A percentile compares a stretch with the other conserved stretches of the same genome.
These are phyloP conservation scores for Drosophila burlai DNA, from an alignment of 1,140 invertebrate species.

Conservation along the genomic window DNA sequence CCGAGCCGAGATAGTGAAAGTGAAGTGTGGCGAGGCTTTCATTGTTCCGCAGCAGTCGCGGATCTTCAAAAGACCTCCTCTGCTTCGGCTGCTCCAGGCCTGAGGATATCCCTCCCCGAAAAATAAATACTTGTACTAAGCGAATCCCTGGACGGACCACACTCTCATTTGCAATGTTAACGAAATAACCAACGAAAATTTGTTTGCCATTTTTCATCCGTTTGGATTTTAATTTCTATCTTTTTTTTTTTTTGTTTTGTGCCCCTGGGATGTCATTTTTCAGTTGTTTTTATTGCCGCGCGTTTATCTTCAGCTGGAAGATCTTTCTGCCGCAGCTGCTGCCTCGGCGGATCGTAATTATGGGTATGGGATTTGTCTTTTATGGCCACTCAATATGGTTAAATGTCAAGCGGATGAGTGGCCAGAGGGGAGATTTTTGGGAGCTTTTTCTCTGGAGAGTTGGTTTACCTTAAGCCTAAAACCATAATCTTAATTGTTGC, in stretches of 20 bases:
- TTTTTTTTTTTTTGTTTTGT: conserved; percentile 5
- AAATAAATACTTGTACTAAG: conserved; percentile 23
- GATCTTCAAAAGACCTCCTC: conserved; percentile 48
- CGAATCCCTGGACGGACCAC: conserved; percentile 24
- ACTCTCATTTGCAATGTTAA: conserved; percentile 74
- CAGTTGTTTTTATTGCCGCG: conserved; percentile 26
- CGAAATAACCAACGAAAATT: conserved; percentile 61
- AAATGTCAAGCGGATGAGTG: conserved; percentile 24
- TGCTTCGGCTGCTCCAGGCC: conserved; percentile 29
- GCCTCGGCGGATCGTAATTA: conserved; percentile 20
- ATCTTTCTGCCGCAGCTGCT: conserved; percentile 37
- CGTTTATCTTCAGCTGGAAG: conserved; percentile 20
- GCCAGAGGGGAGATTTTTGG: conserved; percentile 2
- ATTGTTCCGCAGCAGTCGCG: conserved; percentile 46
- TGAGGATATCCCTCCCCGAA: conserved; percentile 36
- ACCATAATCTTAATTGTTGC: not conserved
- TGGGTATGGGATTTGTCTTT: conserved; percentile 36
- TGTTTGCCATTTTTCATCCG: conserved; percentile 46
- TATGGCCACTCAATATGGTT: conserved; percentile 45
- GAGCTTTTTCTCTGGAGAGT: not conserved
- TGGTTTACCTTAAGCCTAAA: not conserved
- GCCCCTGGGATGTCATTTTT: conserved; percentile 32
- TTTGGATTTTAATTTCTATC: conserved; percentile 44
- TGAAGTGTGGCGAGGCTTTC: conserved; percentile 54
- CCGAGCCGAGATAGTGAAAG: conserved; percentile 65